phyloP scores from a whole-genome alignment of 2,888 invertebrate genomes.

The Epicampocera succincta region DNA sequence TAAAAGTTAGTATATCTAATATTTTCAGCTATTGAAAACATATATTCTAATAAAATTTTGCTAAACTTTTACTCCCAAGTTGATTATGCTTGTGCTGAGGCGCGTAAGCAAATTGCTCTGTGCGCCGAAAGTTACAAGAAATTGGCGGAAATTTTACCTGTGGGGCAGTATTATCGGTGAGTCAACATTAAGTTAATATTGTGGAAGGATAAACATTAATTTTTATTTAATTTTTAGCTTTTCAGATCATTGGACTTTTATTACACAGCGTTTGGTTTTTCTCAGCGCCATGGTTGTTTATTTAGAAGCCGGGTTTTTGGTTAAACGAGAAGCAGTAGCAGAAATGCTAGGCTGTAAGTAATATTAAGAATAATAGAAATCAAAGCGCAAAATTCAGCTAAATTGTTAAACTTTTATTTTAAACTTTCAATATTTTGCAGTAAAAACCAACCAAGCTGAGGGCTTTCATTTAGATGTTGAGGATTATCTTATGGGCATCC shows the following conservation, averaged over 20 bases:
- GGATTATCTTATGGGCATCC: slow-evolving; percentile 92
- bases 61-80: slow-evolving; percentile 80
- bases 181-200: background rate
- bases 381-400: too few species aligned
- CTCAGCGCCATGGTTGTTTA: slow-evolving; percentile 90
- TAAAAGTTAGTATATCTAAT: slow-evolving; percentile 83
- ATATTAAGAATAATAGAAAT: background rate
- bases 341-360: slow-evolving; percentile 89
- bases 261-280: slow-evolving; percentile 90
- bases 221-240: slow-evolving; percentile 82
- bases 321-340: slow-evolving; percentile 88
- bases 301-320: slow-evolving; percentile 89
- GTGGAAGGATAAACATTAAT: background rate
- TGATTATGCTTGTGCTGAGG: slow-evolving; percentile 84
- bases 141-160: slow-evolving; percentile 86
- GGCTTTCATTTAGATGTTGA: slow-evolving; percentile 95
- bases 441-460: slow-evolving; percentile 85
- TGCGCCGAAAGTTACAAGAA: slow-evolving; percentile 85
- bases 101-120: slow-evolving; percentile 86
- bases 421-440: slow-evolving; percentile 82
- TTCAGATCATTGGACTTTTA: slow-evolving; percentile 93
- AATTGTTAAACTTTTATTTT: too few species aligned
- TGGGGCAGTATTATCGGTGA: slow-evolving; percentile 90
- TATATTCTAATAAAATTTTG: background rate
- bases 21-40: background rate